phyloP scores from a whole-genome alignment of 1,140 invertebrate species.

The Drosophila mayri region DNA sequence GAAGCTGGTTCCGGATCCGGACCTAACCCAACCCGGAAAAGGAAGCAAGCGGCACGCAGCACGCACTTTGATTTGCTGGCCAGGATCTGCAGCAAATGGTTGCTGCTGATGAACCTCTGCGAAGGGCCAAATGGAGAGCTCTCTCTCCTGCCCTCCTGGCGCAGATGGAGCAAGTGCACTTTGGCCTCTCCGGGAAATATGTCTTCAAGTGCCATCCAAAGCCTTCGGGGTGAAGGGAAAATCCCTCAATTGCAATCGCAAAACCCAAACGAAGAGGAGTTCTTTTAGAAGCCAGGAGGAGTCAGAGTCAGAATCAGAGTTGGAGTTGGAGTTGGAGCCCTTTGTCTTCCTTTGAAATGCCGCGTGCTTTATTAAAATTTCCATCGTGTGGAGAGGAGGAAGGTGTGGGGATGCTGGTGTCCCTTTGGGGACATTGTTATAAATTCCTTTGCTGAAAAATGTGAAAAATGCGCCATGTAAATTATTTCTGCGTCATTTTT shows the following conservation, averaged over 20 bases:
- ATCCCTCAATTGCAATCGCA: slow-evolving; percentile 39
- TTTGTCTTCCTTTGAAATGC: slow-evolving; percentile 60
- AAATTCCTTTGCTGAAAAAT: slow-evolving; percentile 75
- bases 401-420: slow-evolving; percentile 7
- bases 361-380: slow-evolving; percentile 80
- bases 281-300: background rate
- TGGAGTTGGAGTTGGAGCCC: background rate
- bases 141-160: background rate
- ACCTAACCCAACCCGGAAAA: slow-evolving; percentile 67
- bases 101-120: slow-evolving; percentile 34
- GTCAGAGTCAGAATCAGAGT: background rate
- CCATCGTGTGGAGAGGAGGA: slow-evolving; percentile 34
- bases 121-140: slow-evolving; percentile 18
- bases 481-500: slow-evolving; percentile 72
- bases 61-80: slow-evolving; percentile 75
- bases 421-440: slow-evolving; percentile 80
- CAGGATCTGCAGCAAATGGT: slow-evolving; percentile 20
- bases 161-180: slow-evolving; percentile 59
- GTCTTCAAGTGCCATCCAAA: slow-evolving; percentile 60
- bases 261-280: slow-evolving; percentile 29
- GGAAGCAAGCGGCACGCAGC: slow-evolving; percentile 69
- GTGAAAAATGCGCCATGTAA: slow-evolving; percentile 81
- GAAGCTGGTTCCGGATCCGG: slow-evolving; percentile 29
- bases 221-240: background rate
- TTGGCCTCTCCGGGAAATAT: slow-evolving; percentile 64